Evolutionary conservation across 2,888 invertebrate species (phyloP).

Genomic region (Deladenus siricidicola): DNA sequence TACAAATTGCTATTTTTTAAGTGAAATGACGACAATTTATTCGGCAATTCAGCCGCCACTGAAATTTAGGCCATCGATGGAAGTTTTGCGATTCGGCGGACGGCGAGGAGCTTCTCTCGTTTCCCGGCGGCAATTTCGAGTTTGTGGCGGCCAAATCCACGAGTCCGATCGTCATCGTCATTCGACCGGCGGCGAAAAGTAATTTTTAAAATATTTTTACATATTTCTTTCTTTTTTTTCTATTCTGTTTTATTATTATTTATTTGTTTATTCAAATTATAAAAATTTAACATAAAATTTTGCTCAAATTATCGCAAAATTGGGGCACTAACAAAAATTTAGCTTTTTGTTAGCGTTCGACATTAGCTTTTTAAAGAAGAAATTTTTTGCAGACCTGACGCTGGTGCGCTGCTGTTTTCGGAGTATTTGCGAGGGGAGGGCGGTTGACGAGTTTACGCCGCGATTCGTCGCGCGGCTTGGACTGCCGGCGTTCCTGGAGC

Average conservation of each 20-base stretch:
- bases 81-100: slow-evolving; percentile 19
- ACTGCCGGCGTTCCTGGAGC: not conserved
- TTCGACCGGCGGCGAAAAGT: not conserved
- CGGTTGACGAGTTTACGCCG: not conserved
- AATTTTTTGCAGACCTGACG: not conserved
- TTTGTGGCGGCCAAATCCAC: not conserved
- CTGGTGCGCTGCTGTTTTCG: not conserved
- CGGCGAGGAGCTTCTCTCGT: slow-evolving; percentile 7
- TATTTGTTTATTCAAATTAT: no score
- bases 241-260: not conserved
- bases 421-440: not conserved
- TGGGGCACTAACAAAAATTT: no score
- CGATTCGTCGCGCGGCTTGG: not conserved
- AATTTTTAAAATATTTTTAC: no score
- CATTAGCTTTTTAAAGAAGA: no score
- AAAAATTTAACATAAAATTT: no score
- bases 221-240: no score
- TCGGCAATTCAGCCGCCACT: not conserved
- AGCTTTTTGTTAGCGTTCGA: no score
- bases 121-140: not conserved
- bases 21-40: not conserved
- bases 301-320: no score
- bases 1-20: no score
- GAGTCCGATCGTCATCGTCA: not conserved
- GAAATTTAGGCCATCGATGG: slow-evolving; percentile 26